Percentiles rank a stretch among this genome's conserved stretches.
These are phyloP conservation scores for Lipotes vexillifer DNA, from an alignment of 2,113 vertebrate species.

Conservation along the genomic window DNA sequence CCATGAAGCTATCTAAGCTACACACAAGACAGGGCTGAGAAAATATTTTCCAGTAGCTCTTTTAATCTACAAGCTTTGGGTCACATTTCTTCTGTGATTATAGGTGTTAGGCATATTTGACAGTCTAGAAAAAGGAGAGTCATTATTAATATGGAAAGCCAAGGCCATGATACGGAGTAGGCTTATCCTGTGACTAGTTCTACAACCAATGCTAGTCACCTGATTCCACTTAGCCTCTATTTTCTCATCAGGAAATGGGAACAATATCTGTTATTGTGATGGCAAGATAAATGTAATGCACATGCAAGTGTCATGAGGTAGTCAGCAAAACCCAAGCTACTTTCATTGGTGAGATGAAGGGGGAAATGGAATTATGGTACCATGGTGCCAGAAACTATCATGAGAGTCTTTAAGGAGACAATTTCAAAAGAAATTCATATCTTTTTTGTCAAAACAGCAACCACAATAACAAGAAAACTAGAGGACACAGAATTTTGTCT, in stretches of 20 bases:
- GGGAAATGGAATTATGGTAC: neutral
- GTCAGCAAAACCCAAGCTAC: neutral
- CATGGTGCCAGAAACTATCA: neutral
- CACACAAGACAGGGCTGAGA: neutral
- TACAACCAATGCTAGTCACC: neutral
- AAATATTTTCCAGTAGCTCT: conserved; percentile 5
- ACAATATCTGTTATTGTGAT: neutral
- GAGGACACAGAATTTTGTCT: neutral
- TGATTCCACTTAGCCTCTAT: neutral
- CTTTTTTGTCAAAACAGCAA: neutral
- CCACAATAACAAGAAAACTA: neutral
- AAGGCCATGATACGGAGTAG: neutral
- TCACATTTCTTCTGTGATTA: neutral
- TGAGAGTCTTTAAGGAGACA: neutral
- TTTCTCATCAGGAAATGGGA: neutral
- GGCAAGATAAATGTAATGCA: neutral
- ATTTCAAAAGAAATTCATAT: conserved; percentile 26
- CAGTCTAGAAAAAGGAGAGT: neutral
- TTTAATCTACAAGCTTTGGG: neutral
- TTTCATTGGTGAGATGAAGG: neutral
- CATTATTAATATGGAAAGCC: neutral
- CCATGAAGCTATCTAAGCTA: conserved; percentile 20
- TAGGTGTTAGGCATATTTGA: neutral
- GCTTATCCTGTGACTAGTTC: neutral
- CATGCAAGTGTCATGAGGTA: neutral